phyloP scores from a whole-genome alignment of 2,797 vertebrate species.

The Clamator glandarius region DNA sequence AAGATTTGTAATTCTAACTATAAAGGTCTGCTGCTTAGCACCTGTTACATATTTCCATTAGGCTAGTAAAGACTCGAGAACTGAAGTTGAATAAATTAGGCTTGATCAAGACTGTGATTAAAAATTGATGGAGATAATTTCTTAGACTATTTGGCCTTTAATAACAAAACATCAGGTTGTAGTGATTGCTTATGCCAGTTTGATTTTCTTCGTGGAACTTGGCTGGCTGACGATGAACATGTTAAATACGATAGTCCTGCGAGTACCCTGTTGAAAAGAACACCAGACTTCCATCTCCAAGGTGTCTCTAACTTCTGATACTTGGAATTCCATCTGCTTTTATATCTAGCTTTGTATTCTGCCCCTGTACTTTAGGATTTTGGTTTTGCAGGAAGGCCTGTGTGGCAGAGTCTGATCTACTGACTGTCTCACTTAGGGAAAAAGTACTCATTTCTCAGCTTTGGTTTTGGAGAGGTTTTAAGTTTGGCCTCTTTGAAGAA shows the following conservation, averaged over 20 bases:
- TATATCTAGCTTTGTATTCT: background rate
- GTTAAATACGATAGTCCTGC: background rate
- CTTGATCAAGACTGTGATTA: background rate
- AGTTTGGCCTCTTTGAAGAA: background rate
- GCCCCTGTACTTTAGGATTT: background rate
- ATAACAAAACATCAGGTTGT: background rate
- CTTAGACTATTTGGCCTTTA: background rate
- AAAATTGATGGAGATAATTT: background rate
- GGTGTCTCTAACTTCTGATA: background rate
- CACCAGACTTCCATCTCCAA: background rate
- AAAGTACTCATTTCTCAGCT: background rate
- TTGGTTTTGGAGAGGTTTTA: background rate
- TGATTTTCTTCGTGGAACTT: background rate
- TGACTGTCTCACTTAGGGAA: background rate
- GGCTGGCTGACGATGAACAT: background rate
- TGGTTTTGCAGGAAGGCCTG: background rate
- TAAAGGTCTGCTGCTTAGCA: background rate
- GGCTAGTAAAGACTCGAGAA: background rate
- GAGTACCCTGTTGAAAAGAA: background rate
- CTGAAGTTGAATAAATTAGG: background rate
- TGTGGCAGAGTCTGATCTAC: background rate
- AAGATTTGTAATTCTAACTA: constrained; percentile 15
- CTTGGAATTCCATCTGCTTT: background rate
- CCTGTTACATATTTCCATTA: background rate
- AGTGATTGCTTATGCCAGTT: background rate